Base-by-base conservation (phyloP, 2,888 invertebrate species). In the Drosophila kuntzei region DNA sequence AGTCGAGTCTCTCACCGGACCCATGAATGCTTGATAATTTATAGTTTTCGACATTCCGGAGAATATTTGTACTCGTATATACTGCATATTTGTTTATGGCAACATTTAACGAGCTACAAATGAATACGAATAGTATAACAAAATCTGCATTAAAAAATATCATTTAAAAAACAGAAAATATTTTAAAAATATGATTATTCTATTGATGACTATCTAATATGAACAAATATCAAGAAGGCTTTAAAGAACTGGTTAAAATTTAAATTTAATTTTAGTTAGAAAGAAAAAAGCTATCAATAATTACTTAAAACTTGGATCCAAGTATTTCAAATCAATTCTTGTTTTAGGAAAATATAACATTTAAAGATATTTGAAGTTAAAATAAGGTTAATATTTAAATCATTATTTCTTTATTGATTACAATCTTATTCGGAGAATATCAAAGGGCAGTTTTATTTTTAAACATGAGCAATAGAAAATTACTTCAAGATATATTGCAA, bases 1-100 rank as follows among this genome's bases (percentile, higher is more conserved):
- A 47, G 64, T 54, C 54, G 49, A 39, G 39, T 62, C 79, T 69
- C 64, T 63, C 65, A 61, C 51, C 49, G 75, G 63, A 74, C 63
- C 71, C 68, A 74, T 84, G 87, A 69, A 75, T 69, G 68, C 51
- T 69, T 59, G 70, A 87, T 82, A 82, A 82, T 82, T 82, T 82
- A 82, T 82, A 80, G 89, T 43, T 84, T 83, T 76, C 16, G 37
- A 43, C 55, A 47, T 74, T 74, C 74, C 74, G 69, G 44, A 20
- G 16, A 77, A 9, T 27, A 27, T 27, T 2, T 27, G 7, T 77
- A 44, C 29, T 34, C 22, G 41, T 34, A 20, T 47, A 46, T 27
- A 16, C 16, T 63, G 34, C 37, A 58, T 39, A 72, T 77, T 72
- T 65, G 43, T 57, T 32, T 34, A 32, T 55, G 60, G 32, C 49